phyloP scores from a whole-genome alignment of 1,140 invertebrate genomes.

The Cataglyphis hispanica region DNA sequence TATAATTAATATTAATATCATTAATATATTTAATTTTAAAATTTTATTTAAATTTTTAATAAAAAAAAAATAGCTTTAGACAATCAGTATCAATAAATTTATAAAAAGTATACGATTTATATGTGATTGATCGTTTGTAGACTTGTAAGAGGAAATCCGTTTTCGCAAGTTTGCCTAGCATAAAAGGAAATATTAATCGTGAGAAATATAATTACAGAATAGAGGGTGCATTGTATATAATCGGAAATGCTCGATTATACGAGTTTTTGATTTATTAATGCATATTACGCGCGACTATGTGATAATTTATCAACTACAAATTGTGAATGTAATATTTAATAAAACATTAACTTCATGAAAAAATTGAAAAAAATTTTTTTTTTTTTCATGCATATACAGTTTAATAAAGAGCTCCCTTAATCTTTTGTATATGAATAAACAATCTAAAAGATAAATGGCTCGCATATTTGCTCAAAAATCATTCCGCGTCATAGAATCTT shows the following conservation, averaged over 20 bases:
- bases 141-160: background rate
- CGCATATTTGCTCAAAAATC: slow-evolving; percentile 62
- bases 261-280: slow-evolving; percentile 22
- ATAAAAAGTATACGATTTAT: background rate
- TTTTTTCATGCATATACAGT: background rate
- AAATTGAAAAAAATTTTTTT: slow-evolving; percentile 10
- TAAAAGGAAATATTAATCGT: slow-evolving; percentile 33
- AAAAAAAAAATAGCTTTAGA: background rate
- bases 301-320: slow-evolving; percentile 40
- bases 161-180: background rate
- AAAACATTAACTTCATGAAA: background rate
- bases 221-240: background rate
- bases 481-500: slow-evolving; percentile 61
- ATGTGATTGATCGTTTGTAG: background rate
- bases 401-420: slow-evolving; percentile 9
- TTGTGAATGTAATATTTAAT: slow-evolving; percentile 25
- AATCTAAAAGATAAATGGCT: slow-evolving; percentile 10
- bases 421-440: background rate
- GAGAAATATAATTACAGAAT: background rate
- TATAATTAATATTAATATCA: background rate
- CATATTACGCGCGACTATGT: slow-evolving; percentile 14
- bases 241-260: slow-evolving; percentile 36
- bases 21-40: no score
- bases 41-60: background rate
- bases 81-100: background rate